Percentiles rank a stretch among this genome's conserved stretches.
Evolutionary conservation across 2,888 invertebrate species (phyloP).

Genomic region (Agrochola lychnidis): DNA sequence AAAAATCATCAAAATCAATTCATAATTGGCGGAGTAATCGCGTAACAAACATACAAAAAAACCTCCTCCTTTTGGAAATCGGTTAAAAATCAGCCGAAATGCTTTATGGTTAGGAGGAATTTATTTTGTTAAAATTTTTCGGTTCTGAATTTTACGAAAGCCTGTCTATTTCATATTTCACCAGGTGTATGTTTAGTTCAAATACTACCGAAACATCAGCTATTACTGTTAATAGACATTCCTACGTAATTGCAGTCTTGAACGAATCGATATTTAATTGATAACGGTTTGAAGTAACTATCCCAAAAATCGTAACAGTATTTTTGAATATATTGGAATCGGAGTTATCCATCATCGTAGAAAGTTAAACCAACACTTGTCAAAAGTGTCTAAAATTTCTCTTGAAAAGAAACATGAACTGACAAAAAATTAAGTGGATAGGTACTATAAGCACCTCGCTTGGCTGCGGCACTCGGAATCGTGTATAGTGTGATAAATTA

Average conservation of each 20-base stretch:
- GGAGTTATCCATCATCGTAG: not conserved
- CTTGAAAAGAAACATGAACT: not conserved
- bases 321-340: conserved; percentile 37
- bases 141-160: not conserved
- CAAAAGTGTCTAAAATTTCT: not conserved
- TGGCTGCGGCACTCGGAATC: no score
- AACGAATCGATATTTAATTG: conserved; percentile 63
- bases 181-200: conserved; percentile 21
- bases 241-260: conserved; percentile 51
- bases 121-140: no score
- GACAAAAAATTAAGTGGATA: not conserved
- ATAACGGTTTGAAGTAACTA: conserved; percentile 53
- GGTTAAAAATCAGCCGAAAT: no score
- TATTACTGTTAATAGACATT: conserved; percentile 56
- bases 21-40: no score
- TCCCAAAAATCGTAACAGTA: conserved; percentile 65
- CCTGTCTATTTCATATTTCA: not conserved
- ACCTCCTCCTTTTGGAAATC: no score
- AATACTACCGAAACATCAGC: conserved; percentile 40
- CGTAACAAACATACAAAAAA: no score
- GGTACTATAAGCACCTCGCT: no score
- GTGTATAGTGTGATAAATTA: no score
- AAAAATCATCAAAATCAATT: no score
- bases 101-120: no score
- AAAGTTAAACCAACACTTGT: not conserved